Conservation (phyloP, 2,888 invertebrate genomes). For the Lagria hirta region DNA sequence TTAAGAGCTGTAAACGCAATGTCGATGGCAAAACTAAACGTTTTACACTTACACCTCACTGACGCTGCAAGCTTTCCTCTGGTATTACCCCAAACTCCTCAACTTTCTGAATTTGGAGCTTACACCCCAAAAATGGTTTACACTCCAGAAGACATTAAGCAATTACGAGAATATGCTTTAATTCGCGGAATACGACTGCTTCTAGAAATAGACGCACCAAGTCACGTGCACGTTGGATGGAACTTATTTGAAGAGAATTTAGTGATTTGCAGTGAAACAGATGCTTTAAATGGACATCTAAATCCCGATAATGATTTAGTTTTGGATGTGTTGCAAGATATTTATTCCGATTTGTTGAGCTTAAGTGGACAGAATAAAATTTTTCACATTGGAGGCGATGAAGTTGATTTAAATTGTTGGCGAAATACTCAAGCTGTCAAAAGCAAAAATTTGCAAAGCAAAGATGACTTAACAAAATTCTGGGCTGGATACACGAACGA, state of each 20-base stretch:
- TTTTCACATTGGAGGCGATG: constrained; percentile 78
- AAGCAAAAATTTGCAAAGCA: constrained; percentile 65
- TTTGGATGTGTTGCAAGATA: constrained; percentile 66
- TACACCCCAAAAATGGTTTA: constrained; percentile 71
- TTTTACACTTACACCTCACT: constrained; percentile 85
- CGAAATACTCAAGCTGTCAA: constrained; percentile 46
- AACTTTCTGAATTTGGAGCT: constrained; percentile 78
- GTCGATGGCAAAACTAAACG: constrained; percentile 84
- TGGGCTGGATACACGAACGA: constrained; percentile 72
- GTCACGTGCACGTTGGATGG: constrained; percentile 82
- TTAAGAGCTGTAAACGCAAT: constrained; percentile 79
- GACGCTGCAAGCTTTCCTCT: constrained; percentile 91
- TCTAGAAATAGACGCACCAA: constrained; percentile 86
- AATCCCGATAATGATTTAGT: constrained; percentile 76
- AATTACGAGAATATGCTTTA: constrained; percentile 71
- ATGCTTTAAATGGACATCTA: constrained; percentile 75
- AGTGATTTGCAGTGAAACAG: constrained; percentile 72
- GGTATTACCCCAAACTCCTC: constrained; percentile 69
- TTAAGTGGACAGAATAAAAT: constrained; percentile 74
- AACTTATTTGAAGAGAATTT: constrained; percentile 70
- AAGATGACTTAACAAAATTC: no score
- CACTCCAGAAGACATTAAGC: constrained; percentile 66
- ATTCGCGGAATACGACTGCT: constrained; percentile 80
- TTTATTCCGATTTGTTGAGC: constrained; percentile 72
- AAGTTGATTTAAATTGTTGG: constrained; percentile 77